Conservation (phyloP, 2,113 vertebrate species). For the Marmota flaviventris region DNA sequence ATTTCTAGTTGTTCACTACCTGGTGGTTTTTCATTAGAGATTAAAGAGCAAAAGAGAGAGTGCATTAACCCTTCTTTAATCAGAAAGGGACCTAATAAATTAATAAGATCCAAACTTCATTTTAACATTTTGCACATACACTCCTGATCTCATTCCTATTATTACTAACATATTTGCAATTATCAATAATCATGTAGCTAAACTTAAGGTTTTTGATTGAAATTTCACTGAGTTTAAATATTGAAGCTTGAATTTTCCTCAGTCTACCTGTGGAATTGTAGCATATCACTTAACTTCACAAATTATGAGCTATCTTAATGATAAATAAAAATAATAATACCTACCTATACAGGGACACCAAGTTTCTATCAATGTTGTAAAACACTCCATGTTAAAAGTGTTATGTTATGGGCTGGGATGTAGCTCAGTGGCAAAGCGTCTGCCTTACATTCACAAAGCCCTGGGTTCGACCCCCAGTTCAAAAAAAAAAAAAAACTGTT, state of each 20-base stretch:
- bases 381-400: not conserved
- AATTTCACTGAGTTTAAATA: not conserved
- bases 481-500: not conserved
- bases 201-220: not conserved
- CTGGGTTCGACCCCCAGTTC: no score
- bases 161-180: not conserved
- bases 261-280: not conserved
- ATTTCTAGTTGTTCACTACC: not conserved
- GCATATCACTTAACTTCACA: not conserved
- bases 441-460: no score
- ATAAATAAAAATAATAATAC: not conserved
- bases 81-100: not conserved
- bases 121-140: not conserved
- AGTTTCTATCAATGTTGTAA: no score
- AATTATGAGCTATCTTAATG: not conserved
- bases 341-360: not conserved
- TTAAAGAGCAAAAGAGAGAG: no score
- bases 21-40: not conserved
- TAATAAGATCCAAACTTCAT: not conserved
- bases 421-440: no score
- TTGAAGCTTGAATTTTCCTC: not conserved
- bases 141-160: not conserved
- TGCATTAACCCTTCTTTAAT: not conserved
- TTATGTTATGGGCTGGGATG: no score
- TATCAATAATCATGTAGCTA: no score